Evolutionary conservation across 2,888 invertebrate species (phyloP).

Genomic region (Neoscelio sp.): DNA sequence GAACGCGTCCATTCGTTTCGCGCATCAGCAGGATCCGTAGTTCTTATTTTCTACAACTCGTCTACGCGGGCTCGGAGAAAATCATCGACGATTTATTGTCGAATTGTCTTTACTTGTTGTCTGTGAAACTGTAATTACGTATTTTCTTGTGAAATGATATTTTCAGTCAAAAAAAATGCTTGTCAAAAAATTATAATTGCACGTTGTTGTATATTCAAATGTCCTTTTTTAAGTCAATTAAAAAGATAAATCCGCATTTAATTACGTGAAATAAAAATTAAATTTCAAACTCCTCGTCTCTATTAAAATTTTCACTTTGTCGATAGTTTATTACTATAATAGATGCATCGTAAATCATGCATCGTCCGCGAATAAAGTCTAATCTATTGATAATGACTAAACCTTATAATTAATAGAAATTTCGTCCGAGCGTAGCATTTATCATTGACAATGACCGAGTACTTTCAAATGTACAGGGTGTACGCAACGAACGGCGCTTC

Average conservation of each 20-base stretch:
- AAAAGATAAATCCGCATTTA: slow-evolving; percentile 30
- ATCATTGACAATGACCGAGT: slow-evolving; percentile 62
- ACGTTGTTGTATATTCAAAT: no score
- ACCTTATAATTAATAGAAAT: slow-evolving; percentile 59
- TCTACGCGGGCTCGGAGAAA: slow-evolving; percentile 6
- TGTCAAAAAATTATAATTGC: no score
- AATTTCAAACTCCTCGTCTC: no score
- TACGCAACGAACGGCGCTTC: slow-evolving; percentile 20
- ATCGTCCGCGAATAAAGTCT: slow-evolving; percentile 15
- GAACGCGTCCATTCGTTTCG: slow-evolving; percentile 56
- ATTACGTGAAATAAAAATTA: slow-evolving; percentile 19
- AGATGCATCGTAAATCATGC: slow-evolving; percentile 42
- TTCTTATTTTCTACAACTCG: slow-evolving; percentile 20
- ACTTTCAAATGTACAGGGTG: slow-evolving; percentile 45
- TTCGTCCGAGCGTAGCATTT: slow-evolving; percentile 33
- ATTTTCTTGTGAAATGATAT: no score
- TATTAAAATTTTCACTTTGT: slow-evolving; percentile 27
- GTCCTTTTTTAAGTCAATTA: slow-evolving; percentile 26
- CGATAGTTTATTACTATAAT: slow-evolving; percentile 17
- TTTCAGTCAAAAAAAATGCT: no score
- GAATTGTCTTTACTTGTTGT: background rate
- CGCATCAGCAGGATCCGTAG: slow-evolving; percentile 44
- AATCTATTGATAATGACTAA: slow-evolving; percentile 35
- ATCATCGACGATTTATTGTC: background rate
- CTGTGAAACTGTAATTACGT: background rate